phyloP scores from a whole-genome alignment of 2,113 vertebrate species.

The Cyanistes caeruleus region DNA sequence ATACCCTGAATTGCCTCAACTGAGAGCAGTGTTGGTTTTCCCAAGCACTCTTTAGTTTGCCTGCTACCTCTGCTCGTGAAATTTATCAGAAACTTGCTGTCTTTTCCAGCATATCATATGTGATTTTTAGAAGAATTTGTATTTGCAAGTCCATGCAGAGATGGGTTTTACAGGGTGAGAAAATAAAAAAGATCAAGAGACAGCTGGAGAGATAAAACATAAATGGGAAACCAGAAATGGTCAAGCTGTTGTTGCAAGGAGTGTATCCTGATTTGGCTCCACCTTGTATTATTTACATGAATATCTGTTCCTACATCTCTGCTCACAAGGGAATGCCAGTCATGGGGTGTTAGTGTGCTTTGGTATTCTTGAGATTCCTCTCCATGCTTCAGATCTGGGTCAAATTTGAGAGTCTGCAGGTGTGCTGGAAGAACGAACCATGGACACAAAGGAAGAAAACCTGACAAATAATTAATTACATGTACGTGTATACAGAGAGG shows the following conservation, averaged over 20 bases:
- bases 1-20: not conserved
- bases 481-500: rapidly evolving
- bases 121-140: not conserved
- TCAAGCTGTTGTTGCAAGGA: not conserved
- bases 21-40: not conserved
- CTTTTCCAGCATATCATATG: not conserved
- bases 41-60: not conserved
- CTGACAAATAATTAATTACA: not conserved
- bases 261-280: not conserved
- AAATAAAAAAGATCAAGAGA: not conserved
- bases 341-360: not conserved
- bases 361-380: not conserved
- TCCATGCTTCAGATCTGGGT: not conserved
- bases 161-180: not conserved
- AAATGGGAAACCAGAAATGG: not conserved
- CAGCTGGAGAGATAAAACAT: not conserved
- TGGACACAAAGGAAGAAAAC: not conserved
- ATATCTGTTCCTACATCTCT: not conserved
- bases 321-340: not conserved
- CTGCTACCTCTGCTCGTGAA: not conserved
- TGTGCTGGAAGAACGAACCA: not conserved
- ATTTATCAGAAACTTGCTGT: not conserved
- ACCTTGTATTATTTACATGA: not conserved
- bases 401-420: not conserved
- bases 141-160: not conserved